Conservation (phyloP, 2,797 vertebrate genomes). For the Chiroxiphia lanceolata region DNA sequence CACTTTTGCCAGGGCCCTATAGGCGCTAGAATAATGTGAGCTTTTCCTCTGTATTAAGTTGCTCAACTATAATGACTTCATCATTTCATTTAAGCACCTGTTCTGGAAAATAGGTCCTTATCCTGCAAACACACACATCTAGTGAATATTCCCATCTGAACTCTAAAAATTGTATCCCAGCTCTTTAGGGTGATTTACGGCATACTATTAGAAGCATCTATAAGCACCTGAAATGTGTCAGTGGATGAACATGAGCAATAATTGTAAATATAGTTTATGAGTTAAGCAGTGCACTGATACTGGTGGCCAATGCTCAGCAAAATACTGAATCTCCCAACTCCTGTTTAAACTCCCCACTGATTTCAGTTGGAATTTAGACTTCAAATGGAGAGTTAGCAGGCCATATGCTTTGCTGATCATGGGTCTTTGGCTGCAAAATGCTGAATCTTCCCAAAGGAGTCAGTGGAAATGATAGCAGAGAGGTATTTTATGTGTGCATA, state of each 20-base stretch:
- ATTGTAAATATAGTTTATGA: conserved; percentile 64
- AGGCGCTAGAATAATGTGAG: conserved; percentile 25
- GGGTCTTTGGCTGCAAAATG: not conserved
- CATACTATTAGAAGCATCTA: conserved; percentile 39
- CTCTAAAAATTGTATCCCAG: conserved; percentile 51
- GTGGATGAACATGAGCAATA: conserved; percentile 42
- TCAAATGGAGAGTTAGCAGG: conserved; percentile 19
- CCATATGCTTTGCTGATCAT: conserved; percentile 47
- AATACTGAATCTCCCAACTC: conserved; percentile 29
- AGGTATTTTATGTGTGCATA: not conserved
- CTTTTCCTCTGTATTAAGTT: conserved; percentile 56
- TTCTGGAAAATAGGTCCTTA: conserved; percentile 61
- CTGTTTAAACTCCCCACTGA: conserved; percentile 37
- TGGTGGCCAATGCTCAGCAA: not conserved
- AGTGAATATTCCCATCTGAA: conserved; percentile 61
- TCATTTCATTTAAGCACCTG: conserved; percentile 63
- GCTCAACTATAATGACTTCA: conserved; percentile 51
- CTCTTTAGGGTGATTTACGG: conserved; percentile 36
- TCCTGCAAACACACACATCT: conserved; percentile 34
- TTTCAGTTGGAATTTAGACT: conserved; percentile 21
- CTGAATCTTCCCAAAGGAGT: not conserved
- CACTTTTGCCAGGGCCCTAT: conserved; percentile 3
- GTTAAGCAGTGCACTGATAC: conserved; percentile 14
- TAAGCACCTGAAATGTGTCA: conserved; percentile 48
- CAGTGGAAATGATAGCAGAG: conserved; percentile 11